Conservation (phyloP, 2,113 vertebrate species). For the Meriones unguiculatus region DNA sequence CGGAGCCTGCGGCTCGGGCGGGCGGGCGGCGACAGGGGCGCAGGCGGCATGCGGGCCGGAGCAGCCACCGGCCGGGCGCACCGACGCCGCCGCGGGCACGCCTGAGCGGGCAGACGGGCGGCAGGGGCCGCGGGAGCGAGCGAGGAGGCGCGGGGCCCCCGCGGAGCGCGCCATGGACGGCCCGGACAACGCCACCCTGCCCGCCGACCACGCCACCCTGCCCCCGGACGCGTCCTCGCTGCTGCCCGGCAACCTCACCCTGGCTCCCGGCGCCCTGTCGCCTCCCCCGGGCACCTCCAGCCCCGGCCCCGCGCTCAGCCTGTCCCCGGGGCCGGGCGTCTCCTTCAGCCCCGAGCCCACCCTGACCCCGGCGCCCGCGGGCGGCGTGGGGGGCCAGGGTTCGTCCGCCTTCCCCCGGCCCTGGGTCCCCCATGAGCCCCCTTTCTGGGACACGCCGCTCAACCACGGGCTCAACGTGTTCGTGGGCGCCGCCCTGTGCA, state of each 20-base stretch:
- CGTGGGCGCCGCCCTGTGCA: conserved; percentile 94
- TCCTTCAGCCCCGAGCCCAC: not conserved
- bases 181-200: conserved; percentile 45
- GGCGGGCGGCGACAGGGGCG: not conserved
- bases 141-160: not conserved
- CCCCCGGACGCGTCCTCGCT: not conserved
- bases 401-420: conserved; percentile 46
- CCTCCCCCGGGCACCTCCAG: not conserved
- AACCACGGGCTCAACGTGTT: conserved; percentile 94
- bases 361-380: not conserved
- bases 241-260: conserved; percentile 54
- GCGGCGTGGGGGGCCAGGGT: not conserved
- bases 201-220: conserved; percentile 23
- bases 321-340: not conserved
- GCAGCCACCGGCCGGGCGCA: not conserved
- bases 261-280: not conserved
- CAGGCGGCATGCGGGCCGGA: not conserved
- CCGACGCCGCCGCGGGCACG: conserved; percentile 32
- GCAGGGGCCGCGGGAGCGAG: not conserved
- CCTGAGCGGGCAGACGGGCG: not conserved
- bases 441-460: conserved; percentile 91
- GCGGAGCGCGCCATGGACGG: conserved; percentile 69
- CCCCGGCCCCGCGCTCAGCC: not conserved
- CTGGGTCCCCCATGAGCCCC: conserved; percentile 50
- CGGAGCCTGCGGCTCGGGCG: conserved; percentile 14